Percentiles rank a stretch among this genome's conserved stretches.
Conservation (phyloP, 2,797 vertebrate species). For the Pampus argenteus region DNA sequence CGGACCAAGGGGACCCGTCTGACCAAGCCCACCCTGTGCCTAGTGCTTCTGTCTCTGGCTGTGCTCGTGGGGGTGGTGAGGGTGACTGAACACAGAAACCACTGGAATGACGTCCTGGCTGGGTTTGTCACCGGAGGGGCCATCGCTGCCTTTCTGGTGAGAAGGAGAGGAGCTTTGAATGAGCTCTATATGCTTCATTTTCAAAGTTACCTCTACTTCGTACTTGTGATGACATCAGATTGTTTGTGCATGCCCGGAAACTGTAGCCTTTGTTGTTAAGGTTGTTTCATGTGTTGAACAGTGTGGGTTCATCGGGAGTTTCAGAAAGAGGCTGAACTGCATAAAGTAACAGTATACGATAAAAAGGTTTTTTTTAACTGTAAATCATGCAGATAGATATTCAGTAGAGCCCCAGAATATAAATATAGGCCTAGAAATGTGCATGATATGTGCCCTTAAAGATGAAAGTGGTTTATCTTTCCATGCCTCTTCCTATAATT, state of each 20-base stretch:
- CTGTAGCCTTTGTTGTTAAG: too few species aligned
- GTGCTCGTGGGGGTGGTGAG: conserved; percentile 92
- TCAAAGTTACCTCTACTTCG: too few species aligned
- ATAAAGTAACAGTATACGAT: too few species aligned
- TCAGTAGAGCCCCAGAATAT: too few species aligned
- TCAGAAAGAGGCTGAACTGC: too few species aligned
- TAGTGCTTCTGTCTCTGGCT: conserved; percentile 89
- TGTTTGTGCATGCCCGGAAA: too few species aligned
- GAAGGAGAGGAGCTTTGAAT: conserved; percentile 26
- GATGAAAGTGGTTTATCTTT: conserved; percentile 33
- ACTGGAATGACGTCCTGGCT: conserved; percentile 92
- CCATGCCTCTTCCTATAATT: conserved; percentile 10
- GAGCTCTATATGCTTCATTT: too few species aligned
- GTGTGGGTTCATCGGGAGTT: too few species aligned
- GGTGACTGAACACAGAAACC: conserved; percentile 92
- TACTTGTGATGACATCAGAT: too few species aligned
- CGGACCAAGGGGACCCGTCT: conserved; percentile 91
- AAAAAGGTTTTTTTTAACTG: too few species aligned
- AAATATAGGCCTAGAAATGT: background rate
- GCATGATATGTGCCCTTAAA: background rate
- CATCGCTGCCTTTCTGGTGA: conserved; percentile 92
- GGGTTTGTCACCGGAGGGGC: conserved; percentile 91
- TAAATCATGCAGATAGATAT: too few species aligned
- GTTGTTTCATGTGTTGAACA: too few species aligned
- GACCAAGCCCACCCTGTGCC: conserved; percentile 90